Evolutionary conservation across 1,140 invertebrate genomes (phyloP), one percentile per base, ranked within the genome.

Genomic region (Cylas formicarius): DNA sequence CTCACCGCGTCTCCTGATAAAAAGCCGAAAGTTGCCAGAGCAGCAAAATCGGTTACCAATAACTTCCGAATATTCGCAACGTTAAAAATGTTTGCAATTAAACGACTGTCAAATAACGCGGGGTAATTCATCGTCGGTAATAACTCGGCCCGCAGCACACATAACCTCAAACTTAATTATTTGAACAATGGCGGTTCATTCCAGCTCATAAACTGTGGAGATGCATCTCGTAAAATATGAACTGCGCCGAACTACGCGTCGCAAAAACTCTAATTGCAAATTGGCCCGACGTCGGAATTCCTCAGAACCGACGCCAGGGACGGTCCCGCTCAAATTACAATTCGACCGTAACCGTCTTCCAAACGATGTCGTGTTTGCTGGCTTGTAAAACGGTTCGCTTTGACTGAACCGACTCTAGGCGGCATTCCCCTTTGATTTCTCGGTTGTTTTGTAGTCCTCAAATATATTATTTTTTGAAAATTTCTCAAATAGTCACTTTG

Each of bases 221-320:
- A 50, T 55, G 55, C 55, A 55, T 32, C 48, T 53, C 53, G 48
- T 58, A 58, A 58, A 57, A 59, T 59, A 59, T 57, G 47, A 55
- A 57, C 43, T 28, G 48, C 36, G 50, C 43, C 31, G 31, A 29
- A 29, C 20, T 4, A 21, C 24, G 28, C 33, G 37, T 26, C 22
- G 37, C 37, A 39, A 39, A 39, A 39, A 39, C 37, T 39, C 22
- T 39, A 39, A 39, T 39, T 39, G 37, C 37, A 39, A 39, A 39
- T 39, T 39, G 37, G 22, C 37, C 29, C 37, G 37, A 27, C 37
- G 13, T 39, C 11, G 22, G 23, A 39, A 39, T 27, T 39, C 37
- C 37, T 17, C 9, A 11, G 13, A 6, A n/a, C n/a, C n/a, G n/a
- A n/a, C n/a, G n/a, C n/a, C 35, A 37, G 35, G 35, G 17, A 6